These are phyloP conservation scores for Cecidostiba fungosa DNA, from an alignment of 2,888 invertebrate genomes.

Conservation along the genomic window DNA sequence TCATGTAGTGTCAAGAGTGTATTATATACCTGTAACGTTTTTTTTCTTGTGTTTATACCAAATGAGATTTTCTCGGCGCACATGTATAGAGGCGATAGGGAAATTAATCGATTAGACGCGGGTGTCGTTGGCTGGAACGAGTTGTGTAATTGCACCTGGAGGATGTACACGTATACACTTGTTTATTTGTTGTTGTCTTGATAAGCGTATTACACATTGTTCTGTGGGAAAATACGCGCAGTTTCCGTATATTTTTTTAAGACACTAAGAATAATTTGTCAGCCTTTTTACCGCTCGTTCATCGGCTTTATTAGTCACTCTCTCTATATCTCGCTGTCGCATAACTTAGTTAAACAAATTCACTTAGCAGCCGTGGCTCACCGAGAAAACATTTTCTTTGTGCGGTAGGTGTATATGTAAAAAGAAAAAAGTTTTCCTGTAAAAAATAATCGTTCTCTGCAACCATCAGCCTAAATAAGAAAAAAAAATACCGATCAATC, in stretches of 20 bases:
- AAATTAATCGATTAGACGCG: conserved; percentile 5
- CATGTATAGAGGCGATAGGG: background rate
- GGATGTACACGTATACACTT: background rate
- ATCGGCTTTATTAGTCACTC: conserved; percentile 7
- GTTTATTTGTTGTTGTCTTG: too few species aligned
- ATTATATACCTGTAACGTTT: too few species aligned
- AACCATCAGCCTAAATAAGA: background rate
- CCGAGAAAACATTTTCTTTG: background rate
- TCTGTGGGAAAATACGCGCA: background rate
- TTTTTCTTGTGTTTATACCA: background rate
- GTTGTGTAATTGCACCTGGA: background rate
- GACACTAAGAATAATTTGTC: conserved; percentile 16
- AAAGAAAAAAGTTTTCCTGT: background rate
- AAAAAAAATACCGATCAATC: conserved; percentile 46
- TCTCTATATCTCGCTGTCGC: background rate
- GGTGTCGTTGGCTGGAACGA: conserved; percentile 3
- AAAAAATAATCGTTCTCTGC: background rate
- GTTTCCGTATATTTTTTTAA: background rate
- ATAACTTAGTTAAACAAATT: conserved; percentile 34
- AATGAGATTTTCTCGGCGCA: conserved; percentile 22
- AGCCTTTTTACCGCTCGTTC: background rate
- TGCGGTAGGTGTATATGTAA: background rate
- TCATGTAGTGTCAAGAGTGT: conserved; percentile 31
- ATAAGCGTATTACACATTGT: too few species aligned
- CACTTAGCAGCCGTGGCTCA: conserved; percentile 3